Evolutionary conservation across 2,888 invertebrate species (phyloP).

Genomic region (Glaucopsyche alexis): DNA sequence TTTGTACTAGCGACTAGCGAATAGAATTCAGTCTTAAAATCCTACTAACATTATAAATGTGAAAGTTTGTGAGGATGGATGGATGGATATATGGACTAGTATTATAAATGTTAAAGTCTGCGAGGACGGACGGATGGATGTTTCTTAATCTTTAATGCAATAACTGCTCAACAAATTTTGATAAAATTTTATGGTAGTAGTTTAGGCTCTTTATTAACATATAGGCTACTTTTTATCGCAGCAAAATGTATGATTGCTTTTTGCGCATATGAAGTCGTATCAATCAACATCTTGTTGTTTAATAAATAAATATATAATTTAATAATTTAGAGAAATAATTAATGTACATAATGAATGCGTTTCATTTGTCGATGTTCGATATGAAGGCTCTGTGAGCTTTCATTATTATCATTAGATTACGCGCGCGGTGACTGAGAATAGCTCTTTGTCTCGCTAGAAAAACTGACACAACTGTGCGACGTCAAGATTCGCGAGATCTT

Average conservation of each 20-base stretch:
- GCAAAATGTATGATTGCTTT: not conserved
- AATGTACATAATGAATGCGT: not conserved
- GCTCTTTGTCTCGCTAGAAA: slow-evolving; percentile 37
- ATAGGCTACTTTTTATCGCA: too few relatives aligned
- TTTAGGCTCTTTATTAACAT: too few relatives aligned
- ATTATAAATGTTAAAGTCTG: too few relatives aligned
- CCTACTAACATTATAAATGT: too few relatives aligned
- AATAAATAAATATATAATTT: not conserved
- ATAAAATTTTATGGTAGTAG: too few relatives aligned
- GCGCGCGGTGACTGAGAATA: slow-evolving; percentile 44
- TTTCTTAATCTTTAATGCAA: not conserved
- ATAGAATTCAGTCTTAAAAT: not conserved
- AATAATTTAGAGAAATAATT: not conserved
- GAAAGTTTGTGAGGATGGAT: too few relatives aligned
- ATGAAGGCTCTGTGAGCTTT: slow-evolving; percentile 59
- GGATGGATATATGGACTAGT: too few relatives aligned
- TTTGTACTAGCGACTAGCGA: not conserved
- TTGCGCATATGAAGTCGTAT: too few relatives aligned
- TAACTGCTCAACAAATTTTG: too few relatives aligned
- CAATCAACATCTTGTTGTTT: too few relatives aligned
- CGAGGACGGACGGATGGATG: not conserved
- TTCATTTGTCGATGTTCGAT: slow-evolving; percentile 25
- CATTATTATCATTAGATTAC: slow-evolving; percentile 64
- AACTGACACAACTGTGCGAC: slow-evolving; percentile 36
- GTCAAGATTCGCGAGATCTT: slow-evolving; percentile 39